Conservation (phyloP, 2,888 invertebrate species). For the Habroteleia sp. region DNA sequence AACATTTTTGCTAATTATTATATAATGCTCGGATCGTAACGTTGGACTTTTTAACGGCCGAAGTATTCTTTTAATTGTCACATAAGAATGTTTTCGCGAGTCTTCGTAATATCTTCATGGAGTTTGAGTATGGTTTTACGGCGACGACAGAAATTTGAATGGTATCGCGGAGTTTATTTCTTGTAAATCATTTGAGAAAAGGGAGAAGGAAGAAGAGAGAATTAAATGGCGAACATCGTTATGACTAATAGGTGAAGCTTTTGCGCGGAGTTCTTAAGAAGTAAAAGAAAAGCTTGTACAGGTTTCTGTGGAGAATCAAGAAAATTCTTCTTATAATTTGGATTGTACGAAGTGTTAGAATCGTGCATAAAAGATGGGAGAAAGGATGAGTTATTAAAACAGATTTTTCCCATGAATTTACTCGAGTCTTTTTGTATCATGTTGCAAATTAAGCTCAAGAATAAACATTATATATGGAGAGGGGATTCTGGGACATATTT, state of each 20-base stretch:
- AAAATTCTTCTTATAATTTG: no score
- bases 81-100: conserved; percentile 37
- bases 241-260: conserved; percentile 9
- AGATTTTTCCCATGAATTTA: neutral
- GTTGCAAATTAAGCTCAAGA: no score
- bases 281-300: no score
- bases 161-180: conserved; percentile 24
- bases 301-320: no score
- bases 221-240: conserved; percentile 21
- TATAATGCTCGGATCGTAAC: conserved; percentile 22
- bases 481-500: no score
- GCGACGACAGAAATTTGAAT: conserved; percentile 30
- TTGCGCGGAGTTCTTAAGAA: conserved; percentile 15
- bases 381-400: neutral
- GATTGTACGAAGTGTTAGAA: no score
- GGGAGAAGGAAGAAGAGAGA: neutral
- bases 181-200: conserved; percentile 20
- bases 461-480: no score
- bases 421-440: no score
- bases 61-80: conserved; percentile 30
- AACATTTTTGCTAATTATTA: conserved; percentile 54
- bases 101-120: conserved; percentile 31
- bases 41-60: conserved; percentile 16
- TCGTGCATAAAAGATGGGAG: neutral
- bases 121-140: conserved; percentile 53